phyloP scores from a whole-genome alignment of 2,797 vertebrate species.

The Microctenopoma stevenorrisi region DNA sequence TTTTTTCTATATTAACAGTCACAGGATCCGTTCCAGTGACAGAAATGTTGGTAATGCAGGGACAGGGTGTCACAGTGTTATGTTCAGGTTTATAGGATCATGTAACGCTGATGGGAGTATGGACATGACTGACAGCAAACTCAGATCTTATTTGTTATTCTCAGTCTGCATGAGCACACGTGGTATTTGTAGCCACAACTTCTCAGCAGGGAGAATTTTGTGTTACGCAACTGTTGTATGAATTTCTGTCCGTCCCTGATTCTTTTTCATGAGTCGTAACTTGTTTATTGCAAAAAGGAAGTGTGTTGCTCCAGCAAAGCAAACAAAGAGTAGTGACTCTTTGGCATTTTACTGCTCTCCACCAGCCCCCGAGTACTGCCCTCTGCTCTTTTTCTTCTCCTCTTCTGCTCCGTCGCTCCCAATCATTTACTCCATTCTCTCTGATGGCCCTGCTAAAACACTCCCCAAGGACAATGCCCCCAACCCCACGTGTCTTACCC shows the following conservation, averaged over 20 bases:
- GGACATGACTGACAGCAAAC: conserved; percentile 16
- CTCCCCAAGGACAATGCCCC: conserved; percentile 52
- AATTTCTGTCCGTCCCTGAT: conserved; percentile 24
- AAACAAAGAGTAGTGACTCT: conserved; percentile 58
- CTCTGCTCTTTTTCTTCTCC: conserved; percentile 67
- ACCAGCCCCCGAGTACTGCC: conserved; percentile 58
- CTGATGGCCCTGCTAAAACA: conserved; percentile 60
- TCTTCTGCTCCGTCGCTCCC: conserved; percentile 74
- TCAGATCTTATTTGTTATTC: conserved; percentile 20
- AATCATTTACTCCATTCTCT: conserved; percentile 74
- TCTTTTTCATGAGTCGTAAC: conserved; percentile 7
- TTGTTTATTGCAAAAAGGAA: conserved; percentile 9
- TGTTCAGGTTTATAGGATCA: conserved; percentile 28
- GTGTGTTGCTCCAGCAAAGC: conserved; percentile 12
- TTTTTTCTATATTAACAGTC: not conserved
- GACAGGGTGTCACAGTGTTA: conserved; percentile 17
- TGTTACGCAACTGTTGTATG: conserved; percentile 3
- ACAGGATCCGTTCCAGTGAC: conserved; percentile 23
- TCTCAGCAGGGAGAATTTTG: conserved; percentile 27
- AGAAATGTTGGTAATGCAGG: conserved; percentile 11
- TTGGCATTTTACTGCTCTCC: conserved; percentile 58
- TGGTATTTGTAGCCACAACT: conserved; percentile 14
- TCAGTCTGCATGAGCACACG: conserved; percentile 10
- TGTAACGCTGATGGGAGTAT: conserved; percentile 32
- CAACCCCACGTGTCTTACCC: conserved; percentile 25